phyloP scores from a whole-genome alignment of 2,113 vertebrate species.

The Silurus meridionalis region DNA sequence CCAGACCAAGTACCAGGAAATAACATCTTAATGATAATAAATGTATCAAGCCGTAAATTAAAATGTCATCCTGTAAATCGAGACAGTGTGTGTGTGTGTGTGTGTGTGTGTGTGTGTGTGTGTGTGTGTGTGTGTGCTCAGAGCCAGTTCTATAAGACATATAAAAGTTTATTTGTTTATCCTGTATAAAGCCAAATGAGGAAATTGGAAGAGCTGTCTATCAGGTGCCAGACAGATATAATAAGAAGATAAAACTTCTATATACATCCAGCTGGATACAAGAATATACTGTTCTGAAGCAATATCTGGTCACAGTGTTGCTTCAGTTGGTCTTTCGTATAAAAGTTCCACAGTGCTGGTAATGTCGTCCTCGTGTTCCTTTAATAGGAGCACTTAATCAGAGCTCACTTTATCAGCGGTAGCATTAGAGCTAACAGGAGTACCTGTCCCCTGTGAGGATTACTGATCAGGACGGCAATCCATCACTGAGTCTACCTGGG shows the following conservation, averaged over 20 bases:
- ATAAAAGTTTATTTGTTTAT: not conserved
- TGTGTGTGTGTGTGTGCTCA: not conserved
- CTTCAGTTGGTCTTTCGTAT: not conserved
- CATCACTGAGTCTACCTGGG: slow-evolving; percentile 44
- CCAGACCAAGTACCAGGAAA: slow-evolving; percentile 59
- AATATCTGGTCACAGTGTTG: not conserved
- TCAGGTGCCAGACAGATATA: not conserved
- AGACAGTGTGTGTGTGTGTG: slow-evolving; percentile 24
- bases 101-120: not conserved
- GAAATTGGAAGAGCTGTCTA: slow-evolving; percentile 15
- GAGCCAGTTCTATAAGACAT: not conserved
- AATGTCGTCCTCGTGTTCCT: slow-evolving; percentile 34
- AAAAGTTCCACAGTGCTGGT: not conserved
- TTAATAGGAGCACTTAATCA: slow-evolving; percentile 59
- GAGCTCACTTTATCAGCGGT: slow-evolving; percentile 58
- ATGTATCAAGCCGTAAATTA: slow-evolving; percentile 58
- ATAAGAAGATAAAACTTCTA: not conserved
- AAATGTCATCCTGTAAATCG: slow-evolving; percentile 49
- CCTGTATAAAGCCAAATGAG: slow-evolving; percentile 21
- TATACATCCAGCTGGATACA: not conserved
- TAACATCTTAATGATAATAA: slow-evolving; percentile 66
- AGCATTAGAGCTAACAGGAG: slow-evolving; percentile 57
- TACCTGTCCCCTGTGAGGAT: slow-evolving; percentile 52
- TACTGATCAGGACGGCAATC: slow-evolving; percentile 51
- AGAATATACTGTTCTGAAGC: not conserved